Evolutionary conservation across 2,797 vertebrate species (phyloP).

Genomic region (Oreonectes daqikongensis): DNA sequence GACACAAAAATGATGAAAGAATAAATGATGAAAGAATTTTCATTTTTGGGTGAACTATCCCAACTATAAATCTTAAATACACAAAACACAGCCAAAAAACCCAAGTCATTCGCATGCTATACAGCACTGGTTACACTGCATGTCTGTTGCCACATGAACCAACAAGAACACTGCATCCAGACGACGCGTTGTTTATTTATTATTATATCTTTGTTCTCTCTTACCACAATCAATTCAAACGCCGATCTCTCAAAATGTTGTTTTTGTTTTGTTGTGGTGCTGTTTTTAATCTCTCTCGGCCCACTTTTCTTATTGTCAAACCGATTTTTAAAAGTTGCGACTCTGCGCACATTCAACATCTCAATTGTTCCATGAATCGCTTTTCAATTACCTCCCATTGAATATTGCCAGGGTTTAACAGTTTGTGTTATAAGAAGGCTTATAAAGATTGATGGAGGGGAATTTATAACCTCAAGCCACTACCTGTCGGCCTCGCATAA

Average conservation of each 20-base stretch:
- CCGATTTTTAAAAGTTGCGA: slow-evolving; percentile 23
- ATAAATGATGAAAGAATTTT: no score
- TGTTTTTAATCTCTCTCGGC: slow-evolving; percentile 33
- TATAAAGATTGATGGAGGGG: slow-evolving; percentile 40
- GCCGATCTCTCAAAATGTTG: neutral
- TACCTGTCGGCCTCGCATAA: slow-evolving; percentile 27
- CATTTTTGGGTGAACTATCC: no score
- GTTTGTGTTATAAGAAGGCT: slow-evolving; percentile 34
- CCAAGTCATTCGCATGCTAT: neutral
- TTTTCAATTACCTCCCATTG: slow-evolving; percentile 33
- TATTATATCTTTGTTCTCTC: neutral
- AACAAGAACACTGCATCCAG: neutral
- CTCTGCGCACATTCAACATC: slow-evolving; percentile 27
- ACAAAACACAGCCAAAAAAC: neutral
- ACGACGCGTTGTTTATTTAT: neutral
- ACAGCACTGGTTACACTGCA: neutral
- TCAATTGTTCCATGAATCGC: slow-evolving; percentile 6
- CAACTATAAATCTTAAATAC: no score
- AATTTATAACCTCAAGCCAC: slow-evolving; percentile 52
- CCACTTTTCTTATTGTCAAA: slow-evolving; percentile 45
- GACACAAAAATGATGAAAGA: no score
- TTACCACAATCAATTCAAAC: neutral
- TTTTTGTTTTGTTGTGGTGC: neutral
- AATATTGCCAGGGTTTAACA: slow-evolving; percentile 29
- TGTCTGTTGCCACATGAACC: neutral